Base-by-base conservation (phyloP, 2,113 vertebrate genomes). In the Pedetes capensis region DNA sequence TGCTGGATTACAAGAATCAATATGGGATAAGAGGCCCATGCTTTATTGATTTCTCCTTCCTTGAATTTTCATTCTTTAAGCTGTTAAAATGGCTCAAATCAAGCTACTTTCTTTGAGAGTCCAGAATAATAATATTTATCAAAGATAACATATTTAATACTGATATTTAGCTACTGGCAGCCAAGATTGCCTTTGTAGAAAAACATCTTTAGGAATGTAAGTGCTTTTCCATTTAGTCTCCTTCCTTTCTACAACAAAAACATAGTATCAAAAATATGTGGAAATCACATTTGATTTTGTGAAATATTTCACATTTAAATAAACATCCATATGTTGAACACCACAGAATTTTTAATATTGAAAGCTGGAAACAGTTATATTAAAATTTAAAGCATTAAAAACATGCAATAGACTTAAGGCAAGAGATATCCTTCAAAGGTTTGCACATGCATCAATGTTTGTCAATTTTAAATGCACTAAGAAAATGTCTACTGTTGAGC, bases 1-100 rank as follows among this genome's bases (percentile, higher is more conserved):
- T 96, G 87, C 79, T 94, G 80, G 94, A 96, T 98, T 97, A 96
- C 79, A 75, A 74, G 86, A 95, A 94, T 97, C 97, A 97, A 96
- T 97, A 78, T 0, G 9, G 81, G 80, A 92, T 96, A 97, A 96
- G 96, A 96, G 76, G 59, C 51, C 63, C 64, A 59, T 85, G 92
- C 80, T 80, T 84, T 92, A 96, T 92, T 84, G 96, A 97, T 96
- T 95, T 96, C 29, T 93, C 61, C 37, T 94, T 93, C 51, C 68
- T 61, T 42, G 27, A 25, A 91, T 89, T 95, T 94, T 97, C 47
- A 22, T 95, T 94, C 78, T 97, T 68, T 53, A 96, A 96, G 95
- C 87, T 81, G 81, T 85, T 66, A 79, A 95, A 96, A 76, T 86
- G 87, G 18, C 23, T 89, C 2, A 6, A 95, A 89, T 95, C 89